These are phyloP conservation scores for Troglohyphantes excavatus DNA, from an alignment of 2,888 invertebrate genomes.

Conservation along the genomic window DNA sequence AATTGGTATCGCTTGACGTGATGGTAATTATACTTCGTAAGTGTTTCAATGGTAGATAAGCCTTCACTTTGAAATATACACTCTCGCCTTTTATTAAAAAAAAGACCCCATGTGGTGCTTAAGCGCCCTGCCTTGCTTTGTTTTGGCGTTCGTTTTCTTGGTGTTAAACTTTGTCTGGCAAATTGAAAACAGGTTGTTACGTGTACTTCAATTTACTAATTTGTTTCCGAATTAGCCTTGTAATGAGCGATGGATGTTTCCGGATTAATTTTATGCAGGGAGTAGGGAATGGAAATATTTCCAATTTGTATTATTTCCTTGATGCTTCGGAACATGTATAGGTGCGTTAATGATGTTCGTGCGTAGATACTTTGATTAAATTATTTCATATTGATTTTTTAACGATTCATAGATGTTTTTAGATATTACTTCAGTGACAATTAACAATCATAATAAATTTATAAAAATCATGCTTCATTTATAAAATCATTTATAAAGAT, in stretches of 20 bases:
- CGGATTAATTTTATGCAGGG: not conserved
- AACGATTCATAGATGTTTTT: too few relatives aligned
- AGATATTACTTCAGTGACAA: too few relatives aligned
- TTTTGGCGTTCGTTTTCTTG: slow-evolving; percentile 14
- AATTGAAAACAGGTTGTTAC: slow-evolving; percentile 21
- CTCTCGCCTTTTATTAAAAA: slow-evolving; percentile 3
- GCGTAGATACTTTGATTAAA: too few relatives aligned
- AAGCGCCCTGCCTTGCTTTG: not conserved
- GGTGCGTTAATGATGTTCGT: too few relatives aligned
- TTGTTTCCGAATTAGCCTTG: slow-evolving; percentile 3
- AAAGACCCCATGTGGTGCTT: not conserved
- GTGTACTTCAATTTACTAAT: slow-evolving; percentile 6
- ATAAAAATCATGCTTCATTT: too few relatives aligned
- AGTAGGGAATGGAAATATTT: not conserved
- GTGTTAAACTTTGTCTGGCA: not conserved
- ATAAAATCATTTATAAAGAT: too few relatives aligned
- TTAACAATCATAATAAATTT: too few relatives aligned
- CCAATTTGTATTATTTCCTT: not conserved
- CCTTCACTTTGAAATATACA: slow-evolving; percentile 14
- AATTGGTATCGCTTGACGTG: slow-evolving; percentile 63
- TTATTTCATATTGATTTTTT: too few relatives aligned
- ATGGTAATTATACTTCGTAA: slow-evolving; percentile 54
- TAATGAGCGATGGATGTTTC: not conserved
- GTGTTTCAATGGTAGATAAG: slow-evolving; percentile 1
- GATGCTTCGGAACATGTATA: too few relatives aligned